These are phyloP conservation scores for Orestias chungarensis DNA, from an alignment of 2,797 vertebrate species.

Conservation along the genomic window DNA sequence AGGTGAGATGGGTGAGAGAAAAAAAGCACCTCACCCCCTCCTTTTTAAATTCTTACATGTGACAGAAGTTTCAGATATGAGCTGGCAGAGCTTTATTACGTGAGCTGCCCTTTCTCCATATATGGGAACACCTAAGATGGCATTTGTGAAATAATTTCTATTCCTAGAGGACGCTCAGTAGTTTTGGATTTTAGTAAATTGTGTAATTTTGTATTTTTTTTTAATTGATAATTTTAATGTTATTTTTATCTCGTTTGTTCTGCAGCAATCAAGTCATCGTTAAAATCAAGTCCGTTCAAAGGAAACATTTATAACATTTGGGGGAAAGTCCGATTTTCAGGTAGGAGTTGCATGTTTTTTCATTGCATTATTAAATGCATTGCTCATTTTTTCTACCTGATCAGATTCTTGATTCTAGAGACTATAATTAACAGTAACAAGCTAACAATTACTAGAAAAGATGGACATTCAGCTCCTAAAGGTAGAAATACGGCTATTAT, in stretches of 20 bases:
- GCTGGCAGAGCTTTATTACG: constrained; percentile 60
- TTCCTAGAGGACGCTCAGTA: constrained; percentile 10
- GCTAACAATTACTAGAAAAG: neutral
- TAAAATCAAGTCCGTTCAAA: constrained; percentile 87
- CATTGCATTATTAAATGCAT: neutral
- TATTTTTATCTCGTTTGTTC: constrained; percentile 8
- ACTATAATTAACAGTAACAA: neutral
- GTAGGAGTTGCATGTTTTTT: constrained; percentile 68
- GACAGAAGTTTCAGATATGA: constrained; percentile 62
- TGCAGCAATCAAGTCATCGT: constrained; percentile 86
- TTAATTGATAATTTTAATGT: neutral
- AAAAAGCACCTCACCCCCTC: constrained; percentile 16
- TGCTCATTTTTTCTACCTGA: neutral
- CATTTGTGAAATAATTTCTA: constrained; percentile 37
- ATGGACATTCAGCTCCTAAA: too few relatives aligned
- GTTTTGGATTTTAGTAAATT: constrained; percentile 12
- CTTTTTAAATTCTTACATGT: constrained; percentile 41
- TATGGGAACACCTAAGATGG: constrained; percentile 58
- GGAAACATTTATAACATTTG: constrained; percentile 94
- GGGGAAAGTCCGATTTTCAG: constrained; percentile 92
- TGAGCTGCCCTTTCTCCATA: constrained; percentile 59
- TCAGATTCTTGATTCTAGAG: neutral
- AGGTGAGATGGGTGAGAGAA: constrained; percentile 85
- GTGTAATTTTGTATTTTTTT: neutral
- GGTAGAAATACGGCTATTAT: too few relatives aligned